Evolutionary conservation across 1,140 invertebrate genomes (phyloP).

Genomic region (Zaprionus gabonicus): DNA sequence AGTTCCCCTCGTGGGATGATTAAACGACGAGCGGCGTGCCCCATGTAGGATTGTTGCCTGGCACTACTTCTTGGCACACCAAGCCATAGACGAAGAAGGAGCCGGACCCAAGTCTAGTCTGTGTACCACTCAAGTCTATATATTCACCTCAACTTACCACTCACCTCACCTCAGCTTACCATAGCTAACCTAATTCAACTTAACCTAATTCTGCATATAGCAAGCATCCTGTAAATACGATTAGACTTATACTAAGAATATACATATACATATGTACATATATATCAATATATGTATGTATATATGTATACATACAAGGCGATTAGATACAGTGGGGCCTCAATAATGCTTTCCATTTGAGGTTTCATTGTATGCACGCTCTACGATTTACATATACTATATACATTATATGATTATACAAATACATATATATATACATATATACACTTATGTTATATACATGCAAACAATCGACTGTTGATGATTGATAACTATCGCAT

Average conservation of each 20-base stretch:
- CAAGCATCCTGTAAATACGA: slow-evolving; percentile 67
- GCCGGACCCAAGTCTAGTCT: background rate
- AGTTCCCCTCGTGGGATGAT: slow-evolving; percentile 84
- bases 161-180: background rate
- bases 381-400: slow-evolving; percentile 36
- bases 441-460: slow-evolving; percentile 22
- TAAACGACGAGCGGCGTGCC: slow-evolving; percentile 46
- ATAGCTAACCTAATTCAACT: slow-evolving; percentile 1
- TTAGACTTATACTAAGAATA: slow-evolving; percentile 50
- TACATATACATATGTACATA: slow-evolving; percentile 7
- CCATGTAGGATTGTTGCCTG: background rate
- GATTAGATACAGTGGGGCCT: background rate
- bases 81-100: background rate
- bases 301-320: slow-evolving; percentile 48
- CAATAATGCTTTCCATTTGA: slow-evolving; percentile 3
- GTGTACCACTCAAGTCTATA: background rate
- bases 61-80: background rate
- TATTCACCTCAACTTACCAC: slow-evolving; percentile 8
- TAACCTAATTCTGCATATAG: slow-evolving; percentile 7
- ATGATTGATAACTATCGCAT: slow-evolving; percentile 40
- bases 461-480: background rate
- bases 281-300: slow-evolving; percentile 14
- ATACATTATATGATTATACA: slow-evolving; percentile 32
- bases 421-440: slow-evolving; percentile 27
- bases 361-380: slow-evolving; percentile 18